These are phyloP conservation scores for Neodon shergylaensis DNA, from an alignment of 2,113 vertebrate genomes.

Conservation along the genomic window DNA sequence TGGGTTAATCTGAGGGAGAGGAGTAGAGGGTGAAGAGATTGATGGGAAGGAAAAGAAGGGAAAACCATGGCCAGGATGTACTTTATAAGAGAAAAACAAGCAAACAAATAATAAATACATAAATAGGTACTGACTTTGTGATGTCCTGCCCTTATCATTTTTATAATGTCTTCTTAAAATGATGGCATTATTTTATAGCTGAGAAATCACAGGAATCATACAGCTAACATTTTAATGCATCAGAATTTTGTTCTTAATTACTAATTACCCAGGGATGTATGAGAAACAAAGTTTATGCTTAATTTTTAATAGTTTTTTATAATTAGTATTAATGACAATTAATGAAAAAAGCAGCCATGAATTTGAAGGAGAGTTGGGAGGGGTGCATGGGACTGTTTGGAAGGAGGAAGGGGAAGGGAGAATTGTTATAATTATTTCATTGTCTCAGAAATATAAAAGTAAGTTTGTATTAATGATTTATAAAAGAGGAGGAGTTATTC, in stretches of 20 bases:
- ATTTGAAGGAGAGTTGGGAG: background rate
- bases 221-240: background rate
- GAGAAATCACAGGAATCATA: background rate
- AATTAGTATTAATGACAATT: background rate
- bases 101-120: background rate
- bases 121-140: background rate
- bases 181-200: background rate
- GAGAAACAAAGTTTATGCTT: background rate
- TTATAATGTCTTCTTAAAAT: background rate
- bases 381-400: background rate
- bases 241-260: slow-evolving; percentile 55
- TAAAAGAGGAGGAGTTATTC: background rate
- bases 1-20: background rate
- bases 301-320: background rate
- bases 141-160: background rate
- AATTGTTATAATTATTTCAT: background rate
- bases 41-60: background rate
- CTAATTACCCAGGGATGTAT: background rate
- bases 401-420: background rate
- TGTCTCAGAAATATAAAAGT: background rate
- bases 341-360: background rate
- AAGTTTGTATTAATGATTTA: slow-evolving; percentile 1
- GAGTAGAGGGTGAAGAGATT: background rate
- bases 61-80: background rate
- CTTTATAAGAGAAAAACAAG: background rate